A percentile compares a stretch with the other conserved stretches of the same genome.
These are phyloP conservation scores for Dicrurus megarhynchus DNA, from an alignment of 2,113 vertebrate species.

Conservation along the genomic window DNA sequence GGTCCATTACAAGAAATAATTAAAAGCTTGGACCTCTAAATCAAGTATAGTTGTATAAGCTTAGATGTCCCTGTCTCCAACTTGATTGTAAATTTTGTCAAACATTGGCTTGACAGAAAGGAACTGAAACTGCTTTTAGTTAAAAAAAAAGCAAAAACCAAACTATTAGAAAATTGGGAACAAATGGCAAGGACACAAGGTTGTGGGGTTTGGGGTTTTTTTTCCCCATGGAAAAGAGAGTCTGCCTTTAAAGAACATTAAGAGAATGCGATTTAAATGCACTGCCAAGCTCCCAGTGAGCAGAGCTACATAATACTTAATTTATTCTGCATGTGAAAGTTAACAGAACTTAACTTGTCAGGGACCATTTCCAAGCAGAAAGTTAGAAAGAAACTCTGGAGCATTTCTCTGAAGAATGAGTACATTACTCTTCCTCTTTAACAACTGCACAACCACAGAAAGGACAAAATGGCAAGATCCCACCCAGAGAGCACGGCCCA, in stretches of 20 bases:
- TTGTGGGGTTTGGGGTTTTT: background rate
- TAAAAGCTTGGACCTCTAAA: background rate
- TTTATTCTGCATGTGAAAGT: background rate
- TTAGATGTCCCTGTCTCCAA: background rate
- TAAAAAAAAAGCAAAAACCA: background rate
- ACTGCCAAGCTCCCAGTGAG: background rate
- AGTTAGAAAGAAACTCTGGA: background rate
- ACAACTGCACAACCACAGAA: background rate
- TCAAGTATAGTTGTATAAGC: background rate
- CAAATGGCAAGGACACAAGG: background rate
- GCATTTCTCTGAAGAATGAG: background rate
- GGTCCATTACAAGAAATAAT: background rate
- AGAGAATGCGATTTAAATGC: background rate
- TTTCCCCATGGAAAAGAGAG: background rate
- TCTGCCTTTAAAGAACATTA: background rate
- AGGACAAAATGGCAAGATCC: background rate
- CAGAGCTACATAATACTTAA: background rate
- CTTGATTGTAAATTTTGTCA: background rate
- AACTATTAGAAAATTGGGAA: background rate
- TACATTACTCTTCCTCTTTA: background rate
- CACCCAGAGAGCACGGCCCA: fast-evolving
- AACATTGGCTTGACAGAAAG: background rate
- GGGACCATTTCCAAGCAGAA: background rate
- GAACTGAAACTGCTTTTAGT: background rate
- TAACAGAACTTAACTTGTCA: background rate